Conservation (phyloP, 2,113 vertebrate species). For the Sialia sialis region DNA sequence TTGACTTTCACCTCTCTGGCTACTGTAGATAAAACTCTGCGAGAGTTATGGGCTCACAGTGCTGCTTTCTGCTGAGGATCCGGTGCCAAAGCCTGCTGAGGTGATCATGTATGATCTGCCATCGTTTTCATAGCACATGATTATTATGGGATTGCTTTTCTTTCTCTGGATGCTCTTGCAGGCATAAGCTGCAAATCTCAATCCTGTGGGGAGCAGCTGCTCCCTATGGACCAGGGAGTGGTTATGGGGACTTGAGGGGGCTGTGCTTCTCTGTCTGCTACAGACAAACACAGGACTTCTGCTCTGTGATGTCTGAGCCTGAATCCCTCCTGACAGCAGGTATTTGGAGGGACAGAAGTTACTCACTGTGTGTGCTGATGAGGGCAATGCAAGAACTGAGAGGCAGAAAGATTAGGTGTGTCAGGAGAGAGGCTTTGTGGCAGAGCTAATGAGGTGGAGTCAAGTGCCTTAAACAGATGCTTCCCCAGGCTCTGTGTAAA, state of each 20-base stretch:
- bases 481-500: neutral
- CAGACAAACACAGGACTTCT: neutral
- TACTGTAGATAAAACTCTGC: neutral
- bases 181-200: neutral
- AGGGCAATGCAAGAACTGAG: neutral
- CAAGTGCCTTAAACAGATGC: slow-evolving; percentile 10
- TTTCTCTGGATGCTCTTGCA: neutral
- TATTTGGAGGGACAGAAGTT: neutral
- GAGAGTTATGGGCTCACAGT: neutral
- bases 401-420: neutral
- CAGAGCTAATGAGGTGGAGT: neutral
- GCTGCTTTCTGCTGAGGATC: neutral
- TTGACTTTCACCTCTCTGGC: neutral
- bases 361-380: neutral
- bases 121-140: neutral
- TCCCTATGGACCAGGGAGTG: accelerated
- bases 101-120: neutral
- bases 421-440: neutral
- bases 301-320: neutral
- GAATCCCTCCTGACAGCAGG: neutral
- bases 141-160: neutral
- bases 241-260: neutral
- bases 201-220: neutral
- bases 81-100: neutral
- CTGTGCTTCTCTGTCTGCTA: neutral